Base-by-base conservation (phyloP, 2,888 invertebrate species). In the Drosophila macrospina region DNA sequence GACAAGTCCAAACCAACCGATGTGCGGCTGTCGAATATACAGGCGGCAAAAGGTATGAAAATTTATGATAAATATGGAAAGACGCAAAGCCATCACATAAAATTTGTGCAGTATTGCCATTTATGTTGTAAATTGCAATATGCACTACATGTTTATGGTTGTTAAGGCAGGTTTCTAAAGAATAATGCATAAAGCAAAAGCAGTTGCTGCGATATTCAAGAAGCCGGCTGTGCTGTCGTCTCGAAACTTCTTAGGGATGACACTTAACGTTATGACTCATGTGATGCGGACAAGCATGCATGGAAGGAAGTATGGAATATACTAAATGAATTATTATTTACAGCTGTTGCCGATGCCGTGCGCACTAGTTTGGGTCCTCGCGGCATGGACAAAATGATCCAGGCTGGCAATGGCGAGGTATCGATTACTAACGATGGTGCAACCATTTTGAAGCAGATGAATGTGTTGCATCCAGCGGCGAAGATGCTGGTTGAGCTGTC, bases 321-420 rank as follows among this genome's bases (percentile, higher is more conserved):
- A 34, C 8, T 1, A 13, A 10, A 13, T 32, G n/a, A 16, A 20
- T 34, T 41, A 39, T 34, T 61, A 36, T 69, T 81, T 82, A 48
- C 93, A 98, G 99, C 99, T 93, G 98, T 99, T 57, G 97, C 98
- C 74, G 98, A 99, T 97, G 99, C 99, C 11, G 97, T 99, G 89
- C 96, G 99, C 69, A 99, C 99, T 11, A 99, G 99, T 93, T 94
- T 99, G 92, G 99, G 99, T 4, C 99, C 99, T 16, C 95, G 98
- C 82, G 99, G 99, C 73, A 99, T 99, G 99, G 99, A 99, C 91
- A 99, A 99, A 94, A 99, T 99, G 99, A 99, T 99, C 88, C 99
- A 99, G 94, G 94, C 98, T 34, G 95, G 95, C 34, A 98, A 98
- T 93, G 99, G 99, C 6, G 99, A 99, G 93, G 99, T 99, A 0